These are phyloP conservation scores for Cydia splendana DNA, from an alignment of 1,140 invertebrate genomes.

Conservation along the genomic window DNA sequence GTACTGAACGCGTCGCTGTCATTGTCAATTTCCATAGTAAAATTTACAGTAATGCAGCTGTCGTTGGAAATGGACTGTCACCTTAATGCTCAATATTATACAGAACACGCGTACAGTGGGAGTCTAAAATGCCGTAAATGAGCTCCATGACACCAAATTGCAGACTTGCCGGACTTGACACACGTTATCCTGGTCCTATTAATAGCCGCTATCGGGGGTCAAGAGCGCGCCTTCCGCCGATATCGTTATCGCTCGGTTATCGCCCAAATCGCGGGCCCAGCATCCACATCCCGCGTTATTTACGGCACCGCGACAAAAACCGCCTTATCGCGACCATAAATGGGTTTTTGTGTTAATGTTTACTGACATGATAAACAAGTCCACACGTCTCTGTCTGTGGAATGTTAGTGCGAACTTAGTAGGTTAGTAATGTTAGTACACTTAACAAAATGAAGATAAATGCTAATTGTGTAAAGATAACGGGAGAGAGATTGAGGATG, in stretches of 20 bases:
- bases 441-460: background rate
- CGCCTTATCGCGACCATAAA: slow-evolving; percentile 22
- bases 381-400: background rate
- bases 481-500: background rate
- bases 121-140: too few species aligned
- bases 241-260: slow-evolving; percentile 39
- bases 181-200: slow-evolving; percentile 12
- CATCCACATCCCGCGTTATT: slow-evolving; percentile 57
- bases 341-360: slow-evolving; percentile 28
- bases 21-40: too few species aligned
- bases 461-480: slow-evolving; percentile 1
- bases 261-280: slow-evolving; percentile 52
- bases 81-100: too few species aligned
- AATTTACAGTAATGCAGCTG: too few species aligned
- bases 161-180: background rate
- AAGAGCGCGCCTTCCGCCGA: slow-evolving; percentile 73
- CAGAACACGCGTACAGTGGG: slow-evolving; percentile 32
- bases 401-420: slow-evolving; percentile 14
- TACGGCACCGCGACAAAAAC: slow-evolving; percentile 46
- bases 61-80: too few species aligned
- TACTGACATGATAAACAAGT: slow-evolving; percentile 28
- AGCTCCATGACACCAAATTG: background rate
- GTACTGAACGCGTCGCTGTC: too few species aligned
- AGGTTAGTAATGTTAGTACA: slow-evolving; percentile 2
- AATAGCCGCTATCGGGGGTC: slow-evolving; percentile 47